A percentile compares a stretch with the other conserved stretches of the same genome.
These are phyloP conservation scores for Heterodera schachtii DNA, from an alignment of 1,140 invertebrate genomes.

Conservation along the genomic window DNA sequence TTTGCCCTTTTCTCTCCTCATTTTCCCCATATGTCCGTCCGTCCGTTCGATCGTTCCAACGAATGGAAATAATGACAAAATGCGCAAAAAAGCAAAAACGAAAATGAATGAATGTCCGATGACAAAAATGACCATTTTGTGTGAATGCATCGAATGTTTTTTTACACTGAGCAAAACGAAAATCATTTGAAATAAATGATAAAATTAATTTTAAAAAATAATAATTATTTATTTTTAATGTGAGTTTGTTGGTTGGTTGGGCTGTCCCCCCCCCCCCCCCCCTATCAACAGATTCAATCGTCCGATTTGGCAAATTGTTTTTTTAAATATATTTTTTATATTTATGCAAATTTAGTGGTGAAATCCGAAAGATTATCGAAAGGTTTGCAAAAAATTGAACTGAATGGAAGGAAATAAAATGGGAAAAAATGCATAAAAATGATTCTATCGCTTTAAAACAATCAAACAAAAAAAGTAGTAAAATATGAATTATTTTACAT, in stretches of 20 bases:
- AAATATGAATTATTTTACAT: not conserved
- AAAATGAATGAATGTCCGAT: not conserved
- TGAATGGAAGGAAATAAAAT: not conserved
- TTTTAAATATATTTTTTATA: slow-evolving; percentile 12
- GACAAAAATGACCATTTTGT: not conserved
- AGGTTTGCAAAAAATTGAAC: not conserved
- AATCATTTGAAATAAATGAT: not conserved
- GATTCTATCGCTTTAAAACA: too few relatives aligned
- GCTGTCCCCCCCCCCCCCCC: too few relatives aligned
- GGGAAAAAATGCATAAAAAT: not conserved
- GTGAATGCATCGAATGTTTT: not conserved
- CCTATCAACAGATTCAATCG: not conserved
- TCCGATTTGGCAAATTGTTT: not conserved
- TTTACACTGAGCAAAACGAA: not conserved
- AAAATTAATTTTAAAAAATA: not conserved
- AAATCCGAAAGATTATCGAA: not conserved
- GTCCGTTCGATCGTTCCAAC: not conserved
- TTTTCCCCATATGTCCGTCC: not conserved
- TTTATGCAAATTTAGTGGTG: not conserved
- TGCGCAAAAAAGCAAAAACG: not conserved
- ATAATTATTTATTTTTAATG: not conserved
- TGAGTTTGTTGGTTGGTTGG: too few relatives aligned
- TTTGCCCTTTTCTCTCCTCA: not conserved
- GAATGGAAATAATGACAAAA: not conserved
- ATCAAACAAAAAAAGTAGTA: not conserved